phyloP scores from a whole-genome alignment of 2,797 vertebrate species.

The Etheostoma perlongum region DNA sequence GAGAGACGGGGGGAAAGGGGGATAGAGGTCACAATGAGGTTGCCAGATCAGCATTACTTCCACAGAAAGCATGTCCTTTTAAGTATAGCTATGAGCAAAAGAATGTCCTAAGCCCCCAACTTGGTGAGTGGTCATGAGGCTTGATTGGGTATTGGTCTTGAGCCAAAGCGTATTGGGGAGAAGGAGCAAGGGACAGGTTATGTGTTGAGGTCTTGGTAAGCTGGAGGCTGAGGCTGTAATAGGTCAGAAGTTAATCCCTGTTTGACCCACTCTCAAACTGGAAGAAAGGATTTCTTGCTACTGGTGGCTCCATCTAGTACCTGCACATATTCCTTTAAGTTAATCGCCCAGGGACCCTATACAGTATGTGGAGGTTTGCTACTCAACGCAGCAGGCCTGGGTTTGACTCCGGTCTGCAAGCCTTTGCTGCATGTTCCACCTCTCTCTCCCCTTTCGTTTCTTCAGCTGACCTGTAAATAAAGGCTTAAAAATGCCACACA shows the following conservation, averaged over 20 bases:
- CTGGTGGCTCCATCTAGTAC: slow-evolving; percentile 16
- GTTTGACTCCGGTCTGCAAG: no score
- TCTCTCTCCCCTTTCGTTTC: no score
- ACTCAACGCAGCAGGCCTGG: no score
- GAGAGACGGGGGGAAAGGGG: neutral
- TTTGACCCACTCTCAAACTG: slow-evolving; percentile 67
- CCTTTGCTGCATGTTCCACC: no score
- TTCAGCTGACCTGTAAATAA: no score
- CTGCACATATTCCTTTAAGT: slow-evolving; percentile 5
- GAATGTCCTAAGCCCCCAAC: slow-evolving; percentile 48
- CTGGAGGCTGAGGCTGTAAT: slow-evolving; percentile 56
- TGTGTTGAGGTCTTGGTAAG: slow-evolving; percentile 62
- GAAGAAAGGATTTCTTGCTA: slow-evolving; percentile 35
- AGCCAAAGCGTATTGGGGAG: slow-evolving; percentile 66
- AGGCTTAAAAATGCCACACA: no score
- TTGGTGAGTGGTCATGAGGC: slow-evolving; percentile 45
- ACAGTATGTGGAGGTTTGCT: no score
- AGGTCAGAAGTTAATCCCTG: slow-evolving; percentile 68
- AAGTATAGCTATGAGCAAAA: slow-evolving; percentile 41
- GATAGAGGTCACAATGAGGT: slow-evolving; percentile 21
- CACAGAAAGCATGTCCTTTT: slow-evolving; percentile 35
- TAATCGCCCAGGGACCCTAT: no score
- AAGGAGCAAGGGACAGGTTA: slow-evolving; percentile 58
- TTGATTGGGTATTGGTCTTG: slow-evolving; percentile 68
- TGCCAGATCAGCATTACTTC: slow-evolving; percentile 51